These are phyloP conservation scores for Tenebrio molitor DNA, from an alignment of 1,140 invertebrate species.

Conservation along the genomic window DNA sequence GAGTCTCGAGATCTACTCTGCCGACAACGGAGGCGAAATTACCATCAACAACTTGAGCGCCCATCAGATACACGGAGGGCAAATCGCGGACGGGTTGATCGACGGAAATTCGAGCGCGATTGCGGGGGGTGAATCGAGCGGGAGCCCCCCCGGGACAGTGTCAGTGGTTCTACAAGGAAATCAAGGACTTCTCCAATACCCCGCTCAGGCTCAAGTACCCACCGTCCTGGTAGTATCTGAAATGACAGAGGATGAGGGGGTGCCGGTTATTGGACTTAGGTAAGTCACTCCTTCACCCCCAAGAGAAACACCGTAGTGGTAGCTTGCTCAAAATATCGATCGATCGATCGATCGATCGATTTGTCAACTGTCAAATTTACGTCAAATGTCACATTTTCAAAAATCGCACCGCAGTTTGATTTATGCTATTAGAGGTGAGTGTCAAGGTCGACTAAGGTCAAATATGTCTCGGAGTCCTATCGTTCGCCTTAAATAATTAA, in stretches of 20 bases:
- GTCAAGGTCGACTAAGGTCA: slow-evolving; percentile 26
- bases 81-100: slow-evolving; percentile 68
- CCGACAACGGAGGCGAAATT: slow-evolving; percentile 68
- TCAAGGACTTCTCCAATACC: slow-evolving; percentile 65
- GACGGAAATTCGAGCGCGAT: slow-evolving; percentile 64
- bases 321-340: too few relatives aligned
- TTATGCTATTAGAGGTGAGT: neutral
- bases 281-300: slow-evolving; percentile 53
- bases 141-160: slow-evolving; percentile 63
- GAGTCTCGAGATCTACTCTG: slow-evolving; percentile 67
- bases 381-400: neutral
- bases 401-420: neutral
- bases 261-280: slow-evolving; percentile 64
- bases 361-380: neutral
- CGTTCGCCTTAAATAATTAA: neutral
- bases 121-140: slow-evolving; percentile 60
- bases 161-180: slow-evolving; percentile 64
- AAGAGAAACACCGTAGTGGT: too few relatives aligned
- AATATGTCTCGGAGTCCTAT: neutral
- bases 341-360: too few relatives aligned
- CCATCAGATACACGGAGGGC: slow-evolving; percentile 68
- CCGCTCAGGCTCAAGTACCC: slow-evolving; percentile 64
- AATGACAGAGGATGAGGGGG: slow-evolving; percentile 67
- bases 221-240: slow-evolving; percentile 72
- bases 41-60: slow-evolving; percentile 67